Conservation (phyloP, 1,140 invertebrate species). For the Protaetia brevitarsis region DNA sequence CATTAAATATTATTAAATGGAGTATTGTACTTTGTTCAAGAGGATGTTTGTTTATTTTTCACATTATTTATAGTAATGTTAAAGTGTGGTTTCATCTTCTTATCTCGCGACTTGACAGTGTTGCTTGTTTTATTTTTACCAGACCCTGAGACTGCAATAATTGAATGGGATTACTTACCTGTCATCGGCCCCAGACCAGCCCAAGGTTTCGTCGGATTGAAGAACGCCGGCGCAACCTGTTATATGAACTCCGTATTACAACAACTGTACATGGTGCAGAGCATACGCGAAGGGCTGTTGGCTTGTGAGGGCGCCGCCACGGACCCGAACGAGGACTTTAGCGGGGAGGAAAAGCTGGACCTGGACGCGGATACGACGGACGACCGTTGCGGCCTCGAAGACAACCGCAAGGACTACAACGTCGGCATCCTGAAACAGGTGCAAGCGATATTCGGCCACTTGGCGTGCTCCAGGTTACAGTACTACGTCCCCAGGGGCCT, state of each 20-base stretch:
- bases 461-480: constrained; percentile 93
- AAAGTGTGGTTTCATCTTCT: no score
- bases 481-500: constrained; percentile 95
- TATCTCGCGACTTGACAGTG: no score
- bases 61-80: no score
- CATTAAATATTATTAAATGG: no score
- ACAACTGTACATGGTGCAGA: constrained; percentile 94
- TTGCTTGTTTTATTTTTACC: constrained; percentile 22
- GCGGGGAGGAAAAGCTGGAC: constrained; percentile 66
- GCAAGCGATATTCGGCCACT: constrained; percentile 96
- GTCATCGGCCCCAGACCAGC: constrained; percentile 86
- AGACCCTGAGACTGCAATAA: constrained; percentile 74
- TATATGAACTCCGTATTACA: constrained; percentile 99
- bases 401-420: constrained; percentile 82
- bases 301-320: constrained; percentile 81
- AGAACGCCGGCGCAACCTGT: constrained; percentile 98
- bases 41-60: no score
- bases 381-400: constrained; percentile 53
- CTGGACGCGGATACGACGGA: constrained; percentile 48
- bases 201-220: constrained; percentile 93
- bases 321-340: constrained; percentile 87
- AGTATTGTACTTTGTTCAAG: no score
- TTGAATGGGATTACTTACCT: constrained; percentile 97
- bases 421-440: constrained; percentile 95
- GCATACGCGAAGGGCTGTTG: constrained; percentile 74